Evolutionary conservation across 1,140 invertebrate genomes (phyloP).

Genomic region (Chionoecetes opilio): DNA sequence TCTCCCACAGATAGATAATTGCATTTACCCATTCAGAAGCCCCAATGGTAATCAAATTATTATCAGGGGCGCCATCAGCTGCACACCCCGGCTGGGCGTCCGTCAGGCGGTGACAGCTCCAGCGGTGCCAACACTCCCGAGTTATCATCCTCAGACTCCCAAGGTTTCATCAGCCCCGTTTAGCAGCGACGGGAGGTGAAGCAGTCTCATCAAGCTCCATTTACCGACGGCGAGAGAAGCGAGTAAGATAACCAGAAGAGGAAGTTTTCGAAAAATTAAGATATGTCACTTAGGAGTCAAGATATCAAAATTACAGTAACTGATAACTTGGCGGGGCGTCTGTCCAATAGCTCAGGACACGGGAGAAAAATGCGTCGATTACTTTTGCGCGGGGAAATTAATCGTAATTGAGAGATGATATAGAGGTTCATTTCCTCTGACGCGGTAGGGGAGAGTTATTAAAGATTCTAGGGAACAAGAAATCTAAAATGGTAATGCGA

Average conservation of each 20-base stretch:
- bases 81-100: conserved; percentile 58
- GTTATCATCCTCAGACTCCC: conserved; percentile 22
- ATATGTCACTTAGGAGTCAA: conserved; percentile 62
- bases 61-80: conserved; percentile 71
- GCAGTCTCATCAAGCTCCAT: background rate
- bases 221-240: background rate
- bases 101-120: conserved; percentile 68
- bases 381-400: conserved; percentile 63
- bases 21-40: conserved; percentile 79
- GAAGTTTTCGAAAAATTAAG: conserved; percentile 46
- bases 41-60: conserved; percentile 78
- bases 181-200: background rate
- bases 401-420: conserved; percentile 70
- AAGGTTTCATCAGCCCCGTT: conserved; percentile 39
- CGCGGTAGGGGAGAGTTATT: conserved; percentile 71
- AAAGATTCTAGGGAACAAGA: conserved; percentile 66
- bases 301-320: conserved; percentile 25
- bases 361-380: conserved; percentile 68
- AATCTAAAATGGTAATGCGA: conserved; percentile 51
- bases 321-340: conserved; percentile 39
- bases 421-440: conserved; percentile 75
- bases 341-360: conserved; percentile 34
- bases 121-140: conserved; percentile 65
- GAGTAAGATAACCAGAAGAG: background rate
- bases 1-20: conserved; percentile 77